phyloP scores from a whole-genome alignment of 2,888 invertebrate species.

The Lasioglossum figueresi region DNA sequence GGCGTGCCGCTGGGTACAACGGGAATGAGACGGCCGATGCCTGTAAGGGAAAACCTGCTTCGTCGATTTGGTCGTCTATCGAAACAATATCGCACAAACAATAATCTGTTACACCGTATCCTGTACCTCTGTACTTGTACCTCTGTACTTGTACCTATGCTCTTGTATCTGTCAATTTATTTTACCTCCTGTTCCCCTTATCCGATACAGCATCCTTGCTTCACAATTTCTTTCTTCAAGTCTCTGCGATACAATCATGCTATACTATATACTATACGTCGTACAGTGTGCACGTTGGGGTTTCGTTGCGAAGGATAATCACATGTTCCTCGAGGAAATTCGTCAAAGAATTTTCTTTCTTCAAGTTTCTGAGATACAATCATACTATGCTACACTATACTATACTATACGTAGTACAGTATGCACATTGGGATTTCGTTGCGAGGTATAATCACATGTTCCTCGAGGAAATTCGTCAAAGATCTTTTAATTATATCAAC shows the following conservation, averaged over 20 bases:
- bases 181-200: background rate
- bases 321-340: background rate
- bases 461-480: background rate
- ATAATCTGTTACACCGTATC: background rate
- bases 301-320: background rate
- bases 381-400: background rate
- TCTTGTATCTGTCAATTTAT: too few relatives aligned
- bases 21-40: background rate
- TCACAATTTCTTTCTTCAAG: background rate
- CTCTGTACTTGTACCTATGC: too few relatives aligned
- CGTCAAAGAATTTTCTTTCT: background rate
- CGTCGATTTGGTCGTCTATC: background rate
- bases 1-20: background rate
- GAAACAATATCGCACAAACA: background rate
- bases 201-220: background rate
- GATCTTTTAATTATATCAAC: constrained; percentile 1
- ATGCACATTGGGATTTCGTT: background rate
- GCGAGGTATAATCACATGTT: background rate
- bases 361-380: background rate
- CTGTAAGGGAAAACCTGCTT: background rate
- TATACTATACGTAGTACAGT: background rate
- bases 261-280: background rate
- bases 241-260: background rate
- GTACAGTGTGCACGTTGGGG: background rate
- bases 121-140: background rate